Evolutionary conservation across 2,888 invertebrate species (phyloP).

Genomic region (Clivina fossor): DNA sequence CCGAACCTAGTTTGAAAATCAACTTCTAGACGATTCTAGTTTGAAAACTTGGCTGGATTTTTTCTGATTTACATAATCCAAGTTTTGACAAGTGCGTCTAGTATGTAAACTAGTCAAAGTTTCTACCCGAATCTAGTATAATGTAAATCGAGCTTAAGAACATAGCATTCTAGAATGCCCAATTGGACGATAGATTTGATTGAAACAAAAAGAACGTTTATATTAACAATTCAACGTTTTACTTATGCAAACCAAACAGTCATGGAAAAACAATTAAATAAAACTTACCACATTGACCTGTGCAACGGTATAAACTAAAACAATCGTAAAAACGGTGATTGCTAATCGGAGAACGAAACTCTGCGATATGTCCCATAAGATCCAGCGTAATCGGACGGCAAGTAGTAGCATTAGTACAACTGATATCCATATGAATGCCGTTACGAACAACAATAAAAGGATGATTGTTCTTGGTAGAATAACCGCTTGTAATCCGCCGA

Average conservation of each 20-base stretch:
- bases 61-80: no score
- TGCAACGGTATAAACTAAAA: slow-evolving; percentile 84
- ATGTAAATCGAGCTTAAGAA: no score
- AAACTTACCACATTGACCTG: slow-evolving; percentile 89
- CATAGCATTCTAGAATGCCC: no score
- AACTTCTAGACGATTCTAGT: no score
- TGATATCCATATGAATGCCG: slow-evolving; percentile 88
- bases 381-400: slow-evolving; percentile 80
- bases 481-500: slow-evolving; percentile 76
- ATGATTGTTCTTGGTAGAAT: slow-evolving; percentile 84
- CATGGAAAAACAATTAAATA: no score
- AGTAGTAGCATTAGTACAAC: slow-evolving; percentile 81
- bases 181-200: background rate
- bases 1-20: no score
- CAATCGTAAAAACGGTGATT: slow-evolving; percentile 83
- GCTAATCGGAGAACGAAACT: slow-evolving; percentile 81
- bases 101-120: no score
- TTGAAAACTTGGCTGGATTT: no score
- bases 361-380: slow-evolving; percentile 83
- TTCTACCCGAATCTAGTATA: no score
- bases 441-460: slow-evolving; percentile 79
- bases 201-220: slow-evolving; percentile 32
- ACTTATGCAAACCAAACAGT: no score
- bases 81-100: no score
- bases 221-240: no score